Conservation (phyloP, 2,113 vertebrate genomes). For the Xenopus borealis region DNA sequence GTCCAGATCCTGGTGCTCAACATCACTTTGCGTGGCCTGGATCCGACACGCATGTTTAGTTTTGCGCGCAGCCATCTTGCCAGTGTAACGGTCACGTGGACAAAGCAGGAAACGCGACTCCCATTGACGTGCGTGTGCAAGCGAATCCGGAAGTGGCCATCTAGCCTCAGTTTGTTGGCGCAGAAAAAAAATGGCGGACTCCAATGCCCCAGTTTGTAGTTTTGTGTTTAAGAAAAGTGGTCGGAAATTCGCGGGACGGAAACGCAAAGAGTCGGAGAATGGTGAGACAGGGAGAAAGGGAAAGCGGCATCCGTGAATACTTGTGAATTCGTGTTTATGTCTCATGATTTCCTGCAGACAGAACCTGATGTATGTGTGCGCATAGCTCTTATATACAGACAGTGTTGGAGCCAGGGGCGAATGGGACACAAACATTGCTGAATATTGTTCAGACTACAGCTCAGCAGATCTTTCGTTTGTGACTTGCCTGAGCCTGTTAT, state of each 20-base stretch:
- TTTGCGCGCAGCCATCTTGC: constrained; percentile 44
- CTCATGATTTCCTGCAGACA: too few species aligned
- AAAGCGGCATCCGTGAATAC: background rate
- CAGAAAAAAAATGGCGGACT: constrained; percentile 46
- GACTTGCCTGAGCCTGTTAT: too few species aligned
- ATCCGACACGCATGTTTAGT: constrained; percentile 19
- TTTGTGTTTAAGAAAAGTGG: constrained; percentile 80
- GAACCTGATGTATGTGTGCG: too few species aligned
- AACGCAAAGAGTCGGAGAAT: constrained; percentile 63
- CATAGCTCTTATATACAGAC: too few species aligned
- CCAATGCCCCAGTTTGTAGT: constrained; percentile 58
- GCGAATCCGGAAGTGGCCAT: accelerated
- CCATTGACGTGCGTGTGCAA: background rate
- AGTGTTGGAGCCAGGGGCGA: too few species aligned
- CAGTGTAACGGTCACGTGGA: background rate
- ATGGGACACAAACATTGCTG: too few species aligned
- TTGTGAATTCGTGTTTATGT: background rate
- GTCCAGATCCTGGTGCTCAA: constrained; percentile 28
- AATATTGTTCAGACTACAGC: too few species aligned
- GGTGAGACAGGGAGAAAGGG: constrained; percentile 54
- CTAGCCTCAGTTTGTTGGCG: constrained; percentile 54
- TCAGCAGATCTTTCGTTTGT: too few species aligned
- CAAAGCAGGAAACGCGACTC: too few species aligned
- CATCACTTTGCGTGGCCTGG: accelerated
- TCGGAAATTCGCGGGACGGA: constrained; percentile 64